These are phyloP conservation scores for Aphis craccivora DNA, from an alignment of 1,140 invertebrate genomes.

Conservation along the genomic window DNA sequence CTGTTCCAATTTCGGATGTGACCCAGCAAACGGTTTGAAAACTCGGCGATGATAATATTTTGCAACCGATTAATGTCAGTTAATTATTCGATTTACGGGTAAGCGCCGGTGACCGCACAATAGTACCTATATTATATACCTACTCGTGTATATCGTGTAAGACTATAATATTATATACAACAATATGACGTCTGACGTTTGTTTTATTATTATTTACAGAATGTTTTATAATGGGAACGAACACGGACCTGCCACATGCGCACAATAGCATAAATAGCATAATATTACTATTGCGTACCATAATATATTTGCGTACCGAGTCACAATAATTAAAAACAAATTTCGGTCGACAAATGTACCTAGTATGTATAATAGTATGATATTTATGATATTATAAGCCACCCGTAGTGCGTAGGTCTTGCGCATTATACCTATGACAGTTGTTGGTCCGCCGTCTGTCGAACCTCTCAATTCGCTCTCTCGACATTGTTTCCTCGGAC, in stretches of 20 bases:
- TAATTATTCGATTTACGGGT: slow-evolving; percentile 1
- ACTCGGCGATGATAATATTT: not conserved
- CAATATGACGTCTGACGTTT: not conserved
- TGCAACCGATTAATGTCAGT: slow-evolving; percentile 30
- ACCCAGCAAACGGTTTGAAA: not conserved
- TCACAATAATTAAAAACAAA: slow-evolving; percentile 20
- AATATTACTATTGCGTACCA: not conserved
- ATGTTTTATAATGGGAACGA: not conserved
- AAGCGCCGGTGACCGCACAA: not conserved
- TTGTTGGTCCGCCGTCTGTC: not conserved
- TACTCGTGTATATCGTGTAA: not conserved
- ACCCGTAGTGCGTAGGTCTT: not conserved
- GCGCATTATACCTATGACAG: too few species aligned
- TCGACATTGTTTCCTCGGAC: not conserved
- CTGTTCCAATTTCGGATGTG: slow-evolving; percentile 37
- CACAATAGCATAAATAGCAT: not conserved
- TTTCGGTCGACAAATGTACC: not conserved
- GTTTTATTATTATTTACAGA: not conserved
- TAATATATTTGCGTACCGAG: not conserved
- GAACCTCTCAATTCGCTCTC: not conserved
- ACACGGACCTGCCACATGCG: not conserved
- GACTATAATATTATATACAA: not conserved
- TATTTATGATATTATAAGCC: not conserved
- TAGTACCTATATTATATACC: not conserved
- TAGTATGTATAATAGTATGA: not conserved